Percentiles rank a stretch among this genome's conserved stretches.
Evolutionary conservation across 2,888 invertebrate species (phyloP).

Genomic region (Tineola bisselliella): DNA sequence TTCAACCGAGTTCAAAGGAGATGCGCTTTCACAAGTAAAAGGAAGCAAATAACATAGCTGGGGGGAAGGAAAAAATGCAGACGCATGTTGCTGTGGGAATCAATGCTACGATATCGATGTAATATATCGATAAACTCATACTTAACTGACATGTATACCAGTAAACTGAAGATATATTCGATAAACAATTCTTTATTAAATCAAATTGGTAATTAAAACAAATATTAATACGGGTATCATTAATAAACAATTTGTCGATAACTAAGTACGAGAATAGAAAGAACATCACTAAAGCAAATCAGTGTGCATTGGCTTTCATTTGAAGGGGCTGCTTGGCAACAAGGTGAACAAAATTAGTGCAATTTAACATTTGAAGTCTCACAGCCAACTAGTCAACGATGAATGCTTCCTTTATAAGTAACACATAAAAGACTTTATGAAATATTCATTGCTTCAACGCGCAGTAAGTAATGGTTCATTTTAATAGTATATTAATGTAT

Average conservation of each 20-base stretch:
- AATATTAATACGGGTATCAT: too few species aligned
- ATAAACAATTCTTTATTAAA: too few species aligned
- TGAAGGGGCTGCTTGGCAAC: conserved; percentile 40
- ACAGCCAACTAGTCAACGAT: conserved; percentile 21
- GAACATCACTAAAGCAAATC: conserved; percentile 22
- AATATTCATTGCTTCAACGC: background rate
- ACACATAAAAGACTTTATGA: background rate
- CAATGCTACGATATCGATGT: conserved; percentile 2
- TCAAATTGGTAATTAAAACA: too few species aligned
- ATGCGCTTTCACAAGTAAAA: conserved; percentile 59
- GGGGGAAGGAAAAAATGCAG: conserved; percentile 40
- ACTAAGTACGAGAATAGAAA: background rate
- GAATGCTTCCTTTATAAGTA: conserved; percentile 2
- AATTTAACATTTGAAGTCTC: conserved; percentile 59
- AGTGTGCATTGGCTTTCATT: conserved; percentile 38
- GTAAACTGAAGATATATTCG: too few species aligned
- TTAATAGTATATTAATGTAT: too few species aligned
- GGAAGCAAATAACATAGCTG: conserved; percentile 51
- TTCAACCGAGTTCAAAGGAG: conserved; percentile 61
- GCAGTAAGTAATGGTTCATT: background rate
- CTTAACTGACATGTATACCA: too few species aligned
- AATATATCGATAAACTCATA: conserved; percentile 23
- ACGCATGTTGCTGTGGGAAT: conserved; percentile 33
- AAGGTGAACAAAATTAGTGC: conserved; percentile 58
- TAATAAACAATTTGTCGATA: background rate